Evolutionary conservation across 2,888 invertebrate species (phyloP).

Genomic region (Drosophila sordidula): DNA sequence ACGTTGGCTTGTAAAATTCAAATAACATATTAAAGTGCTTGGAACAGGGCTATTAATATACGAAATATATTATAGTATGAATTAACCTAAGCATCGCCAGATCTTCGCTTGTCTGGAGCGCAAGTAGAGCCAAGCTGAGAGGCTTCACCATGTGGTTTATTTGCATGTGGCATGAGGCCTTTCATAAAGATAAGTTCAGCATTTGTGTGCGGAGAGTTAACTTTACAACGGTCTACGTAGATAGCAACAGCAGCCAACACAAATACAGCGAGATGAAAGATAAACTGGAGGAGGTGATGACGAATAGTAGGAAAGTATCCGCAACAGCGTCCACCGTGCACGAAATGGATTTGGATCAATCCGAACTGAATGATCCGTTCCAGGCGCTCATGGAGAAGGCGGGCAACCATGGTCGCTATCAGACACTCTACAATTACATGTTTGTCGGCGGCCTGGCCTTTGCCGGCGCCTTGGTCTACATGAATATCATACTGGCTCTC

Average conservation of each 20-base stretch:
- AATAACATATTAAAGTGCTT: constrained; percentile 2
- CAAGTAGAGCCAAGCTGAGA: neutral
- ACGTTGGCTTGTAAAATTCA: neutral
- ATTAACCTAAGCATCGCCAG: constrained; percentile 6
- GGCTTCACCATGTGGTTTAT: neutral
- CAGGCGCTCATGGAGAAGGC: constrained; percentile 86
- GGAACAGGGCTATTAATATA: neutral
- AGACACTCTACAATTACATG: constrained; percentile 85
- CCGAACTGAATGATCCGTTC: constrained; percentile 85
- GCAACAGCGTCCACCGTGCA: constrained; percentile 30
- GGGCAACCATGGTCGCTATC: constrained; percentile 86
- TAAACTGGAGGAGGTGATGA: constrained; percentile 43
- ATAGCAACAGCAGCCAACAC: constrained; percentile 17
- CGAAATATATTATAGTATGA: no score
- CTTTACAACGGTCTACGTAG: constrained; percentile 10
- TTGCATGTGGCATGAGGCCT: neutral
- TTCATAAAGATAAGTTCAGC: constrained; percentile 43
- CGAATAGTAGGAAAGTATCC: constrained; percentile 55
- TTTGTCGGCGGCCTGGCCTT: constrained; percentile 86
- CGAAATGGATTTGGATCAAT: constrained; percentile 63
- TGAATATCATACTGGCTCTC: constrained; percentile 86
- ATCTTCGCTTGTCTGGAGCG: constrained; percentile 9
- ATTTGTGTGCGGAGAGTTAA: constrained; percentile 24
- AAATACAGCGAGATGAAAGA: constrained; percentile 53
- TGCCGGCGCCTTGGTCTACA: constrained; percentile 86